Conservation (phyloP, 2,888 invertebrate species). For the Xestia xanthographa region DNA sequence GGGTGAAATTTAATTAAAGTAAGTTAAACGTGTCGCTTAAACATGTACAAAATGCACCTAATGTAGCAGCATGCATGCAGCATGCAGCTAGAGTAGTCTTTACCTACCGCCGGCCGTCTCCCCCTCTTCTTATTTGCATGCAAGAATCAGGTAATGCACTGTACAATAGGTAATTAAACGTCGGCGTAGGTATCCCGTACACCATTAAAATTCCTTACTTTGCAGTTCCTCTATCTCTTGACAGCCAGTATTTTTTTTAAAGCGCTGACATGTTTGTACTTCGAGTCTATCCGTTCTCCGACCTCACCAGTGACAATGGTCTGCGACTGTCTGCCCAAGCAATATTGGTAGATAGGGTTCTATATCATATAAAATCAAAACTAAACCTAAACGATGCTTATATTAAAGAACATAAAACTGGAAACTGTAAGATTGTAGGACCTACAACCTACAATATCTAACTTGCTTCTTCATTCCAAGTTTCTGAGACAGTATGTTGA, state of each 20-base stretch:
- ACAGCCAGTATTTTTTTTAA: too few relatives aligned
- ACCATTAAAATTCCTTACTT: too few relatives aligned
- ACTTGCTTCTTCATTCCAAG: not conserved
- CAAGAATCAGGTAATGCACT: not conserved
- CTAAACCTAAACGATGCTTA: not conserved
- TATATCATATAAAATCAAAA: not conserved
- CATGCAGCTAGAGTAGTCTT: not conserved
- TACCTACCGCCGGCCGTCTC: not conserved
- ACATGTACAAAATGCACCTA: constrained; percentile 14
- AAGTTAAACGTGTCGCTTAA: not conserved
- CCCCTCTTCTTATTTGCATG: not conserved
- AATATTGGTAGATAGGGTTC: not conserved
- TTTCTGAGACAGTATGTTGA: constrained; percentile 9
- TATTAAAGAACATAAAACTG: not conserved
- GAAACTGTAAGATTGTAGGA: not conserved
- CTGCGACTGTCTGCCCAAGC: not conserved
- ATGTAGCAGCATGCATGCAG: not conserved
- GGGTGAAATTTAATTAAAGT: not conserved
- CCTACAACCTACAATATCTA: not conserved
- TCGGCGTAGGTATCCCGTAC: too few relatives aligned
- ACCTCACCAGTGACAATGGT: too few relatives aligned
- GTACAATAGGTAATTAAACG: too few relatives aligned
- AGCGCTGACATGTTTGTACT: too few relatives aligned
- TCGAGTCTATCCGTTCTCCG: too few relatives aligned
- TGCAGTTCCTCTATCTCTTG: too few relatives aligned